Evolutionary conservation across 2,888 invertebrate genomes (phyloP), one percentile per base, ranked within the genome.

Genomic region (Xestoiulus laeticollis): DNA sequence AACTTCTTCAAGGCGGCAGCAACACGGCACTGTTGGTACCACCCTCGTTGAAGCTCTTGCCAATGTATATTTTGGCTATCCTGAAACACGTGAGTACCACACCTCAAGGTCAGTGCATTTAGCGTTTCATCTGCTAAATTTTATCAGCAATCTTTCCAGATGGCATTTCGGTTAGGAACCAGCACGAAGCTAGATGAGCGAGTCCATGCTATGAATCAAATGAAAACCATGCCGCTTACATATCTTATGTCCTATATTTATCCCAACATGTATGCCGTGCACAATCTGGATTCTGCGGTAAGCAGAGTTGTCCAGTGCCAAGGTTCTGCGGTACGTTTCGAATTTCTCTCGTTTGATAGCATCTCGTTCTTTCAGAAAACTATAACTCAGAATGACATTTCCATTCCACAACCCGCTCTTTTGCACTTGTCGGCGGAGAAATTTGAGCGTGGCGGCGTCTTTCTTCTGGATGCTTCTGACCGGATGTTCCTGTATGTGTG

Each of bases 131-230:
- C 68, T 10, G 6, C 26, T 87, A 43, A 32, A 1, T 44, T 4
- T 19, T 19, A 10, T 68, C 26, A 43, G 5, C 43, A 43, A 8
- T 83, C 19, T 88, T 91, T 92, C 10, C 92, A 97, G 97, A 93
- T 94, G 90, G 97, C 98, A 19, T 98, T 99, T 93, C 94, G 98
- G 90, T 95, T 96, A 88, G 97, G 98, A 89, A 95, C 95, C 19
- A 96, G 96, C 91, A 97, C 98, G 2, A 95, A 96, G 59, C 93
- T 99, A 87, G 99, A 99, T 93, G 98, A 99, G 92, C 94, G 99
- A 88, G 95, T 98, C 53, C 96, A 95, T 91, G 96, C 97, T 87
- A 97, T 99, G 98, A 96, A 97, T 92, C 95, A 96, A 92, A 95
- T 99, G 94, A 99, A 99, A 93, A 95, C 95, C 68, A 92, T 96